A percentile compares a stretch with the other conserved stretches of the same genome.
Evolutionary conservation across 2,113 vertebrate genomes (phyloP).

Genomic region (Muntiacus reevesi): DNA sequence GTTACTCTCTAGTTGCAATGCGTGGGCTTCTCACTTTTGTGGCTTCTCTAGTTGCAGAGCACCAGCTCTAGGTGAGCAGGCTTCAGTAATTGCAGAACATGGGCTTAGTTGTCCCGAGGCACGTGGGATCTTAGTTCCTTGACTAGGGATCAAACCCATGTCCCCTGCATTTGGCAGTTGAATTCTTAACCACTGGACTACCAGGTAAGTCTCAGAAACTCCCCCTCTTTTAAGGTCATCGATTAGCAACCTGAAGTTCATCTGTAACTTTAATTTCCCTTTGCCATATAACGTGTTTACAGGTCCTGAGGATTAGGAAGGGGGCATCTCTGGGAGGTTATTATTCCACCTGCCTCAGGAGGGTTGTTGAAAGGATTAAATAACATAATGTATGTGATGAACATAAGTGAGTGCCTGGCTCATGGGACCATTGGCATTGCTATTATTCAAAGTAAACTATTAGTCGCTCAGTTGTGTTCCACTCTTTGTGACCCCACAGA

Average conservation of each 20-base stretch:
- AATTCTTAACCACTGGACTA: background rate
- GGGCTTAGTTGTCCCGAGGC: no score
- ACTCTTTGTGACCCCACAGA: background rate
- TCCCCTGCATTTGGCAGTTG: background rate
- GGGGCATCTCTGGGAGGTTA: background rate
- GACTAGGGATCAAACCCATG: background rate
- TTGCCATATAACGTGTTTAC: accelerated
- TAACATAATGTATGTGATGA: background rate
- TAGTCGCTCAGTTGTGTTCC: background rate
- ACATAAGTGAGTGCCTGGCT: background rate
- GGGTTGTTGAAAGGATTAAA: background rate
- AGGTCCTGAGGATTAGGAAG: background rate
- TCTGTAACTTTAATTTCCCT: background rate
- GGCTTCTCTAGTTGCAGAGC: no score
- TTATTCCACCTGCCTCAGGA: background rate
- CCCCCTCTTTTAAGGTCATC: background rate
- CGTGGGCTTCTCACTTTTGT: no score
- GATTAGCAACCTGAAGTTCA: background rate
- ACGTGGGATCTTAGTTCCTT: background rate
- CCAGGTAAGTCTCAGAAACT: background rate
- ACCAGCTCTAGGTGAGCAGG: no score
- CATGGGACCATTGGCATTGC: background rate
- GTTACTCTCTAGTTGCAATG: no score
- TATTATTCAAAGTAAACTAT: background rate
- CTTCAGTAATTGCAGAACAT: no score